phyloP scores from a whole-genome alignment of 64 coral and sea anemone genomes.

The Dendrophyllia cribrosa region DNA sequence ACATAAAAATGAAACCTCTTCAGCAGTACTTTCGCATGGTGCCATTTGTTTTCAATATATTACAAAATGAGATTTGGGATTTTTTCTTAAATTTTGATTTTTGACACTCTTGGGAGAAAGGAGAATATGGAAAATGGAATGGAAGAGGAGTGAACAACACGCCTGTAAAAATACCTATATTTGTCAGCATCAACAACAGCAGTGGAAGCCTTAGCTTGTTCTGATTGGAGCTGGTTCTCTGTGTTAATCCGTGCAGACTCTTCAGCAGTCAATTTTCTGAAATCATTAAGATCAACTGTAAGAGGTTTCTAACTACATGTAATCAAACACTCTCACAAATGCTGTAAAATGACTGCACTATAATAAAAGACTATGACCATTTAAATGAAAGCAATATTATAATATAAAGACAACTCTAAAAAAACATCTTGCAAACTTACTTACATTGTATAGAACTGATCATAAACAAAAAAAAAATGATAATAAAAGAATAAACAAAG shows the following conservation, averaged over 20 bases:
- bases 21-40: no score
- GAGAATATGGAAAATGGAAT: background rate
- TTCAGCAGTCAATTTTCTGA: slow-evolving; percentile 81
- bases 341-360: no score
- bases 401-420: no score
- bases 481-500: no score
- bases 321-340: no score
- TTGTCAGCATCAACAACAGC: slow-evolving; percentile 81
- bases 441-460: no score
- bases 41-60: no score
- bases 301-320: background rate
- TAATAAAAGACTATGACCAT: background rate
- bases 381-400: background rate
- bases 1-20: no score
- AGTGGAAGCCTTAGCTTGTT: slow-evolving; percentile 79
- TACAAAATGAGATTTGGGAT: no score
- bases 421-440: no score
- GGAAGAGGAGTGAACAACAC: background rate
- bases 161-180: slow-evolving; percentile 55
- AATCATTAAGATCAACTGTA: background rate
- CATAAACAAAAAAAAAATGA: no score
- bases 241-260: slow-evolving; percentile 82
- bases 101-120: background rate
- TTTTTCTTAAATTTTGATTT: background rate
- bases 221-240: slow-evolving; percentile 76